Conservation (phyloP, 1,140 invertebrate genomes). For the Euborellia annulipes region DNA sequence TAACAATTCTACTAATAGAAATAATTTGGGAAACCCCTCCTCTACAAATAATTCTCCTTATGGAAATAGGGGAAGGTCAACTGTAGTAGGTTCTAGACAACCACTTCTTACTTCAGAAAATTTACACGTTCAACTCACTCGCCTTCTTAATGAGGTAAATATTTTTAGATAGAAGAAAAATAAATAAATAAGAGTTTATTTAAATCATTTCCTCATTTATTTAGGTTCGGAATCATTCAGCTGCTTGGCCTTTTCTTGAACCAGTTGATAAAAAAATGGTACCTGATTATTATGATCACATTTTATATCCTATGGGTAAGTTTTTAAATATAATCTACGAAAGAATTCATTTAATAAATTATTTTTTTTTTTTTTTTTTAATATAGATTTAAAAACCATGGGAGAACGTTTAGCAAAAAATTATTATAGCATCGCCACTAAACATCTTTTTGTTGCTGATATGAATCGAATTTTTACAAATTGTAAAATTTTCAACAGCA, state of each 20-base stretch:
- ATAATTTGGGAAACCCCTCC: no score
- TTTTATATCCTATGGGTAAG: conserved; percentile 96
- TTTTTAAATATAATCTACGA: no score
- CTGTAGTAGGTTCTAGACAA: neutral
- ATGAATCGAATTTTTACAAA: conserved; percentile 92
- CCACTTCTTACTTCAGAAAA: no score
- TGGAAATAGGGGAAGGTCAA: neutral
- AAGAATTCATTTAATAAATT: no score
- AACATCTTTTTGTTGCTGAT: conserved; percentile 82
- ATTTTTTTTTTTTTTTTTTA: conserved; percentile 13
- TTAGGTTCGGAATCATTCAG: conserved; percentile 62
- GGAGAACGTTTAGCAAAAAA: conserved; percentile 54
- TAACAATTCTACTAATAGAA: neutral
- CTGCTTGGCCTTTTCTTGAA: conserved; percentile 86
- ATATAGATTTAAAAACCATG: conserved; percentile 75
- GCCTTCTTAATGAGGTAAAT: no score
- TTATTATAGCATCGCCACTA: conserved; percentile 62
- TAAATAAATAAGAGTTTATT: no score
- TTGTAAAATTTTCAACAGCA: conserved; percentile 83
- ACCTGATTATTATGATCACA: conserved; percentile 94
- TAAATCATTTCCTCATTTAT: conserved; percentile 9
- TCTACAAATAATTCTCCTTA: neutral
- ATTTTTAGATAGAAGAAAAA: no score
- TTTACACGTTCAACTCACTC: no score
- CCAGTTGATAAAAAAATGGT: conserved; percentile 87